Conservation (phyloP, 2,797 vertebrate species). For the Chloroceryle amazona region DNA sequence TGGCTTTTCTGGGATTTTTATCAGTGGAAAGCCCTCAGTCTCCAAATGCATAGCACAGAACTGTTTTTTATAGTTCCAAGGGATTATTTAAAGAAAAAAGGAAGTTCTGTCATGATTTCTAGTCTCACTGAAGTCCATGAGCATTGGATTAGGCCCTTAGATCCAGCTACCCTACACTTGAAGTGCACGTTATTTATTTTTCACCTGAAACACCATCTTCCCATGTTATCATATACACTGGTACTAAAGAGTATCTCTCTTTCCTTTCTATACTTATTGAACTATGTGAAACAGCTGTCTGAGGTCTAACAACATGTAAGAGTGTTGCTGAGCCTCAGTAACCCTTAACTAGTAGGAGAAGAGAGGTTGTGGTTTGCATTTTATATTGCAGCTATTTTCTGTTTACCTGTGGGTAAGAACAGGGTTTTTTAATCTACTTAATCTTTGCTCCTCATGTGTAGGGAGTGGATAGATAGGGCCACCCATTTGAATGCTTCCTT, state of each 20-base stretch:
- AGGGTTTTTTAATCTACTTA: neutral
- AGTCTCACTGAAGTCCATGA: neutral
- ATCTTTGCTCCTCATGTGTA: neutral
- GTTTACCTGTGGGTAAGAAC: neutral
- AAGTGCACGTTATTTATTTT: slow-evolving; percentile 11
- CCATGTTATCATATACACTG: neutral
- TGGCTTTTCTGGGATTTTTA: neutral
- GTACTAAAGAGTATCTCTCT: neutral
- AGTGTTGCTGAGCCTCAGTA: neutral
- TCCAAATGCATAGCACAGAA: neutral
- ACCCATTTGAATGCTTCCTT: neutral
- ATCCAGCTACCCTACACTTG: neutral
- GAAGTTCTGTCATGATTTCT: slow-evolving; percentile 22
- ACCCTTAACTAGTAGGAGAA: neutral
- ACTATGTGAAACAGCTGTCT: neutral
- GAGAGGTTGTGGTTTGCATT: neutral
- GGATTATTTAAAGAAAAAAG: slow-evolving; percentile 42
- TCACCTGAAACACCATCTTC: neutral
- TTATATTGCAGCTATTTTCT: neutral
- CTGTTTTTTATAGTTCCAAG: neutral
- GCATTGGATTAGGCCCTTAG: slow-evolving; percentile 45
- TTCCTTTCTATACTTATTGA: neutral
- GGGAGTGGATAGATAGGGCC: neutral
- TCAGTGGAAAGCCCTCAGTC: neutral
- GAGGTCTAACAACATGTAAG: neutral